Base-by-base conservation (phyloP, 2,888 invertebrate species). In the Micoletzkya japonica region DNA sequence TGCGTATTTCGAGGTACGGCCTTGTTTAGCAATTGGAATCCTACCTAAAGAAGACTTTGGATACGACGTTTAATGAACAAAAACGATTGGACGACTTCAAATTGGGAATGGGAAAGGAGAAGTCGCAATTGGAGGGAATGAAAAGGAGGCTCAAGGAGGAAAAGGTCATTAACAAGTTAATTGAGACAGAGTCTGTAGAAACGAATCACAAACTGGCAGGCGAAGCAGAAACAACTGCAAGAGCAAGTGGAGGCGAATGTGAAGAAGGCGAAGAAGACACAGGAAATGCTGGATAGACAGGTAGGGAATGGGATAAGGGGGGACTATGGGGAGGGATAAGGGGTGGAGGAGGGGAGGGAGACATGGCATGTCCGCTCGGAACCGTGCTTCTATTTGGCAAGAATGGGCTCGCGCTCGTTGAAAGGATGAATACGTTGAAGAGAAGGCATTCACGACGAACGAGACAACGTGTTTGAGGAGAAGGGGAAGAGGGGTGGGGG, bases 191-290 rank as follows among this genome's bases (percentile, higher is more conserved):
- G 39, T 39, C 7, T 6, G 7, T 10, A 39, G 7, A 39, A 39
- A 10, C 7, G 17, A 10, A 39, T 10, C 17, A 39, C 7, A 24
- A 14, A 26, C 26, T 32, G 17, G 3, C 34, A 68, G 68, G 34
- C 49, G 0, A 68, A 58, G 44, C 49, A 68, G 3, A 39, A 49
- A 2, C 7, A 26, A 6, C 39, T 39, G 20, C 20, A 20, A 0
- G 34, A 58, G 17, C 68, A 68, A 24, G 32, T 68, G 0, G 58
- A 58, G 2, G 44, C 58, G 1, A 68, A 58, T 39, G 20, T 44
- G 49, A 39, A 68, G 68, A 68, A 68, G 6, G 68, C 58, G 32
- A 68, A 68, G 68, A 68, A 68, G 28, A 24, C 57, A 3, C 57
- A 68, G 17, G 58, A 68, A 28, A 54, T 66, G 64, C 4, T 30